Conservation (phyloP, 2,797 vertebrate genomes). For the Enteromius thamalakanensis region DNA sequence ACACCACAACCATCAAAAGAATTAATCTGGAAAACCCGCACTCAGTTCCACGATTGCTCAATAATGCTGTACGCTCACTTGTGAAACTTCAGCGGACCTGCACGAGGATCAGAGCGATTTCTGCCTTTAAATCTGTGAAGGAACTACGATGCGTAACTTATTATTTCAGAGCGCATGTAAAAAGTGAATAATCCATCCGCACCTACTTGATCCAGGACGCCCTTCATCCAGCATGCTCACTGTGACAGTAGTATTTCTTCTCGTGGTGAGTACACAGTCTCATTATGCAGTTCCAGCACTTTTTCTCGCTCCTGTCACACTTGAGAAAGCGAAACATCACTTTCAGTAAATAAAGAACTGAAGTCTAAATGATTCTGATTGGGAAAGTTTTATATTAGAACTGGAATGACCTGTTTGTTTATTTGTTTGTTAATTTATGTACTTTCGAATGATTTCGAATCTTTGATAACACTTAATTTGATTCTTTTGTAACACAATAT, state of each 20-base stretch:
- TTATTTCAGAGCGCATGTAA: conserved; percentile 1
- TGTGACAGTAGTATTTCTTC: conserved; percentile 16
- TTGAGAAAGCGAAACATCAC: not conserved
- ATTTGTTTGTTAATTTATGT: too few relatives aligned
- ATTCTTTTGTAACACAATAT: not conserved
- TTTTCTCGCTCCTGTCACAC: not conserved
- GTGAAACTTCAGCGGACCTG: not conserved
- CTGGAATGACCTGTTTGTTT: not conserved
- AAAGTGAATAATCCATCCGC: not conserved
- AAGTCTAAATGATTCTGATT: not conserved
- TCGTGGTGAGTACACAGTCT: conserved; percentile 39
- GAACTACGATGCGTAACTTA: conserved; percentile 21
- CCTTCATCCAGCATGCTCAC: conserved; percentile 35
- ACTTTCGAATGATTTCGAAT: not conserved
- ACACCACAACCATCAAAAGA: not conserved
- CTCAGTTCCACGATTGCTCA: not conserved
- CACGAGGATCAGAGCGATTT: not conserved
- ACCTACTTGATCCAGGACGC: not conserved
- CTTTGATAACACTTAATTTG: not conserved
- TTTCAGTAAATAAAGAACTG: not conserved
- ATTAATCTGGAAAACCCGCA: conserved; percentile 3
- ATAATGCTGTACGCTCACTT: not conserved
- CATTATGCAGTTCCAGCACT: not conserved
- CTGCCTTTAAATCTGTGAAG: not conserved
- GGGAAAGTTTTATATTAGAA: not conserved